phyloP scores from a whole-genome alignment of 2,888 invertebrate genomes.

The Hylaea fasciaria region DNA sequence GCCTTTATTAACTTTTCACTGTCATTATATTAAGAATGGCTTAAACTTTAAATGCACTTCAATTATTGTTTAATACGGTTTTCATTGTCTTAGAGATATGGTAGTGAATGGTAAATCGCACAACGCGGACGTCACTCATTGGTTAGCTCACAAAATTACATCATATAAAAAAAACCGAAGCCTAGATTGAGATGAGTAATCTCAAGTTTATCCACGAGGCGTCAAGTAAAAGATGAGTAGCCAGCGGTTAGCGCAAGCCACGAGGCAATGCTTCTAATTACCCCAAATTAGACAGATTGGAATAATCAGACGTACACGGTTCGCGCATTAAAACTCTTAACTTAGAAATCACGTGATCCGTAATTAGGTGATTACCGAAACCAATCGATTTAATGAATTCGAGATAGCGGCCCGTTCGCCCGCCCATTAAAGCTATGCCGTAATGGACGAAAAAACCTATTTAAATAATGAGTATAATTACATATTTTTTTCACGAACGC shows the following conservation, averaged over 20 bases:
- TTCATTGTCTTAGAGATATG: no score
- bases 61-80: no score
- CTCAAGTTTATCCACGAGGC: no score
- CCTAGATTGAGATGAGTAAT: no score
- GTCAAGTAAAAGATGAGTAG: neutral
- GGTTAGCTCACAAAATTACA: no score
- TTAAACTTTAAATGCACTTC: no score
- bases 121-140: no score
- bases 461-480: conserved; percentile 85
- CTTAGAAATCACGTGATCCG: conserved; percentile 74
- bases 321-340: conserved; percentile 82
- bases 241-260: conserved; percentile 12
- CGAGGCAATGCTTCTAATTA: conserved; percentile 67
- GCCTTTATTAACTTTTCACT: conserved; percentile 41
- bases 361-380: conserved; percentile 85
- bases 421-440: conserved; percentile 77
- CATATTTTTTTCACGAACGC: conserved; percentile 82
- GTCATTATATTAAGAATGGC: neutral
- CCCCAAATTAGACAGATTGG: conserved; percentile 73
- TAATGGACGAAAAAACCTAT: conserved; percentile 82
- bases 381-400: conserved; percentile 84
- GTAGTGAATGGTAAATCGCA: no score
- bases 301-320: conserved; percentile 80
- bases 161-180: no score
- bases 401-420: conserved; percentile 77